phyloP scores from a whole-genome alignment of 2,113 vertebrate species.

The Monarcha castaneiventris region DNA sequence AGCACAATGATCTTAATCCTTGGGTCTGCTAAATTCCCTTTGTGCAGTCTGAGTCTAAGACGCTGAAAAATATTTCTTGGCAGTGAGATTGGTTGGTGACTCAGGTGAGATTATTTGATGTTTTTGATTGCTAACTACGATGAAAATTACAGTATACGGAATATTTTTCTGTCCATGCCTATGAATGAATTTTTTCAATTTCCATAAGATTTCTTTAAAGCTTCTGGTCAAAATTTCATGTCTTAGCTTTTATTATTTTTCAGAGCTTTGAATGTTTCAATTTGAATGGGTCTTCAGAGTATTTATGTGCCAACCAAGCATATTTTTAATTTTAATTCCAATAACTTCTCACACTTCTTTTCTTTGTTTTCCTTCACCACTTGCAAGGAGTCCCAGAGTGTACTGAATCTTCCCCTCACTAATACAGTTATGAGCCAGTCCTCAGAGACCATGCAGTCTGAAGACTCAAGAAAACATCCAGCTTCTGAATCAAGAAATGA shows the following conservation, averaged over 20 bases:
- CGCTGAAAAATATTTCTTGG: not conserved
- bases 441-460: conserved; percentile 30
- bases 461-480: conserved; percentile 56
- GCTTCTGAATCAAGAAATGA: conserved; percentile 54
- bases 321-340: not conserved
- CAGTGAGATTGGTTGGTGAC: not conserved
- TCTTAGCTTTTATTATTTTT: not conserved
- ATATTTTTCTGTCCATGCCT: not conserved
- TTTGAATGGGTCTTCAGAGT: not conserved
- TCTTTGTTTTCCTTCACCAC: not conserved
- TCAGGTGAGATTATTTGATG: not conserved
- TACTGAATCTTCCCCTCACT: conserved; percentile 47
- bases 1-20: not conserved
- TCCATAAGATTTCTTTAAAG: not conserved
- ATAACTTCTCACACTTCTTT: not conserved
- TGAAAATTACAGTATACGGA: not conserved
- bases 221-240: not conserved
- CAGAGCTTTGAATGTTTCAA: not conserved
- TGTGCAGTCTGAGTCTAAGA: not conserved
- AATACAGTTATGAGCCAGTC: conserved; percentile 16
- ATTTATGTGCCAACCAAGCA: not conserved
- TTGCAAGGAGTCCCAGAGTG: conserved; percentile 69
- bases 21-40: not conserved
- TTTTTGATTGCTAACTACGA: not conserved
- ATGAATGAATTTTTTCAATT: not conserved